A percentile compares a stretch with the other conserved stretches of the same genome.
These are phyloP conservation scores for Agrotis exclamationis DNA, from an alignment of 2,888 invertebrate species.

Conservation along the genomic window DNA sequence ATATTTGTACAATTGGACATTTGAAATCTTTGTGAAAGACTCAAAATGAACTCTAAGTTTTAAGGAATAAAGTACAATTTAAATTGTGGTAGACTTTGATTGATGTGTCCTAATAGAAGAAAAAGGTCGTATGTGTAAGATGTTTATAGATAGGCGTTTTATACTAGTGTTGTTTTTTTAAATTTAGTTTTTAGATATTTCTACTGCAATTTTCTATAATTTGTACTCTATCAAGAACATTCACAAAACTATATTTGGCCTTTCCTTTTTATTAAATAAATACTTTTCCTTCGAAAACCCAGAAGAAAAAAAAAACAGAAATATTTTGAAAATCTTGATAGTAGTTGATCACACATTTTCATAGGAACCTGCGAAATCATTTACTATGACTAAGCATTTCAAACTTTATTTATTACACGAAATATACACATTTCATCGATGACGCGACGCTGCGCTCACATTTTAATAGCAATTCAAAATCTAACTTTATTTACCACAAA, in stretches of 20 bases:
- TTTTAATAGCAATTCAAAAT: no score
- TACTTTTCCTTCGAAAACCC: neutral
- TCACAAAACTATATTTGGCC: constrained; percentile 35
- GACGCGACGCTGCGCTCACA: no score
- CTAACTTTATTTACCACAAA: no score
- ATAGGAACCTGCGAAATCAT: no score
- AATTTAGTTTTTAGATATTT: neutral
- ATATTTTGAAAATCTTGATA: no score
- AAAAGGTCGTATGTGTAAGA: constrained; percentile 14
- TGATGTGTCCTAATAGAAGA: constrained; percentile 40
- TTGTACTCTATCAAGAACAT: constrained; percentile 21
- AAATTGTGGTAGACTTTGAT: constrained; percentile 56
- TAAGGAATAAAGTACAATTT: constrained; percentile 53
- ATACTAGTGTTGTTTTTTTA: constrained; percentile 51
- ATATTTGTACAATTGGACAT: constrained; percentile 59
- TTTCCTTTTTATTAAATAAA: neutral
- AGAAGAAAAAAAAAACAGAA: neutral
- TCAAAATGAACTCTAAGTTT: constrained; percentile 50
- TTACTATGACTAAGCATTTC: no score
- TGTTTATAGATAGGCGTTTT: neutral
- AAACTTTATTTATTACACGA: no score
- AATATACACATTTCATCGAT: no score
- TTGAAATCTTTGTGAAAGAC: constrained; percentile 41
- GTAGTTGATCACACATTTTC: no score
- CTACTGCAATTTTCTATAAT: constrained; percentile 5